Percentiles rank a stretch among this genome's conserved stretches.
Evolutionary conservation across 2,797 vertebrate species (phyloP).

Genomic region (Microctenopoma stevenorrisi): DNA sequence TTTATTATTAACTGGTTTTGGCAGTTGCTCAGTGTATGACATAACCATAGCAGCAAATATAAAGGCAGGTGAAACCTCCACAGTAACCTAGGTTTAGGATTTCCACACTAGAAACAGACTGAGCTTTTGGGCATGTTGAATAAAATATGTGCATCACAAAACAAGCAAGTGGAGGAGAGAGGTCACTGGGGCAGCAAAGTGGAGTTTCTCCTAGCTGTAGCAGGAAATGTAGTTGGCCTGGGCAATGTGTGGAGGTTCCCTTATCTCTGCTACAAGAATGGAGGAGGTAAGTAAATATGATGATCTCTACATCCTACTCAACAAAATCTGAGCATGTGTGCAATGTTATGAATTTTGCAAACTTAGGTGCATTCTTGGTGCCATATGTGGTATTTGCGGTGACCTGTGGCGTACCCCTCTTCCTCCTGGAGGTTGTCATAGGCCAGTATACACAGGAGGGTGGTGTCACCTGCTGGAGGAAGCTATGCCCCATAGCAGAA

Average conservation of each 20-base stretch:
- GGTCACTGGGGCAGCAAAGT: constrained; percentile 79
- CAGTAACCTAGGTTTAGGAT: neutral
- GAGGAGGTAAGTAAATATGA: constrained; percentile 76
- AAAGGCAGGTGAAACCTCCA: constrained; percentile 9
- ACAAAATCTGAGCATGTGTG: constrained; percentile 59
- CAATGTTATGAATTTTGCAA: constrained; percentile 4
- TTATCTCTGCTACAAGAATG: constrained; percentile 85
- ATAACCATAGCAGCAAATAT: neutral
- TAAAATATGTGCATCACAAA: neutral
- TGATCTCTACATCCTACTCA: too few species aligned
- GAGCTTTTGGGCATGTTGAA: constrained; percentile 20
- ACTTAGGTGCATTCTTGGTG: constrained; percentile 82
- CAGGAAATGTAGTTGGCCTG: constrained; percentile 78
- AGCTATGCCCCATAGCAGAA: constrained; percentile 80
- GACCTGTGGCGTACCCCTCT: constrained; percentile 80
- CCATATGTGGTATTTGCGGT: constrained; percentile 82
- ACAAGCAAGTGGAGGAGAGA: constrained; percentile 58
- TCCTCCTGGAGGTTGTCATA: constrained; percentile 78
- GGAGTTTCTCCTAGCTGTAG: constrained; percentile 82
- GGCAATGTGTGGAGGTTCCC: constrained; percentile 85
- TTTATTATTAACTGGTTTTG: constrained; percentile 48
- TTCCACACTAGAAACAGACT: neutral
- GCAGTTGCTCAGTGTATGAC: constrained; percentile 47
- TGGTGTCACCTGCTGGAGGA: constrained; percentile 80
- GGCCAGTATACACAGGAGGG: constrained; percentile 84